Evolutionary conservation across 2,888 invertebrate species (phyloP), one percentile per base, ranked within the genome.

Genomic region (Meliscaeva auricollis): DNA sequence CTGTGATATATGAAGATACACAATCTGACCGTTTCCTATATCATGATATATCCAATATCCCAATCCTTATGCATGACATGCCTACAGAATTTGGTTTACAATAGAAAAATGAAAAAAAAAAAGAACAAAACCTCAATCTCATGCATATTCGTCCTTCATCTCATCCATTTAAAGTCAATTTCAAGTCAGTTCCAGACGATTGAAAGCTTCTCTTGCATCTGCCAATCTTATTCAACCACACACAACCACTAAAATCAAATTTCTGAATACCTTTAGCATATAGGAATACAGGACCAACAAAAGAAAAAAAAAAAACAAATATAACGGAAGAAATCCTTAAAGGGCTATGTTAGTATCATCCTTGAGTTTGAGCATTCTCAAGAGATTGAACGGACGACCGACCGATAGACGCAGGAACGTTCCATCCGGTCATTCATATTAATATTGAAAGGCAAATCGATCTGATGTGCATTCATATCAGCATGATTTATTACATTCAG

Each of bases 381-480:
- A 68, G 54, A 66, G 48, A 30, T 46, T 32, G 60, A 79, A 68
- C 46, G 60, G 52, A 62, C 56, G 7, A 50, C 41, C 17, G 35
- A 20, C n/a, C n/a, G n/a, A n/a, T n/a, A n/a, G n/a, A n/a, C 58
- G 58, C 58, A 58, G 58, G 64, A 46, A 38, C 9, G 38, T 38
- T 62, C 64, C 70, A 58, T 70, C 80, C 84, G 84, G 83, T 79
- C 83, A 69, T 83, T 64, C 80, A 66, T 80, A 84, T 84, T 84
- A 84, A 84, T 75, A 75, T 84, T 84, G 58, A 75, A 84, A 66
- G 80, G 50, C 80, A 75, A 84, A 75, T 84, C 80, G 80, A 84
- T 75, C 80, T 75, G 79, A 84, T 84, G 74, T 84, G 84, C 84
- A 84, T 84, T 80, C 84, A 84, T 74, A 84, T 84, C 84, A 72